Conservation (phyloP, 2,888 invertebrate genomes). For the Fragum fragum region DNA sequence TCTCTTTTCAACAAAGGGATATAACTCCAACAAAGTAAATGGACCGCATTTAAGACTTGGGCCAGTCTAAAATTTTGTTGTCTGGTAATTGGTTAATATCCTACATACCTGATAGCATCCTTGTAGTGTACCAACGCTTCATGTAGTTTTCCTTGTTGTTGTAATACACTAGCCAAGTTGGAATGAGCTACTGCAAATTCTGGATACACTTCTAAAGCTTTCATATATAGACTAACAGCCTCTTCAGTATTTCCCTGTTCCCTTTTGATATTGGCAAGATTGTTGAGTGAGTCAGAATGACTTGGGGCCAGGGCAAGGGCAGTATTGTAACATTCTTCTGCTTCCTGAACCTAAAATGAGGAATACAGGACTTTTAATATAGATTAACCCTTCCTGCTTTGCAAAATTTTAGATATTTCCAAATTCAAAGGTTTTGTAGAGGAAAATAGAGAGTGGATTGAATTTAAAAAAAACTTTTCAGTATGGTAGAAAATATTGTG, state of each 20-base stretch:
- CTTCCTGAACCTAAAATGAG: constrained; percentile 91
- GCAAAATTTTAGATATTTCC: too few relatives aligned
- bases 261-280: constrained; percentile 98
- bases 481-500: too few relatives aligned
- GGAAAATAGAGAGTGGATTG: too few relatives aligned
- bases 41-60: too few relatives aligned
- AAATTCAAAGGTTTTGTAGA: too few relatives aligned
- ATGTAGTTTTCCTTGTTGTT: constrained; percentile 98
- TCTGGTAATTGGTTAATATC: not conserved
- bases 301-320: constrained; percentile 97
- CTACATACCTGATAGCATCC: constrained; percentile 93
- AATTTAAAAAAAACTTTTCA: too few relatives aligned
- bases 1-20: too few relatives aligned
- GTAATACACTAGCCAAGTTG: constrained; percentile 98
- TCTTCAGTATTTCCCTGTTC: constrained; percentile 98
- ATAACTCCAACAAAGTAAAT: too few relatives aligned
- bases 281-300: constrained; percentile 99
- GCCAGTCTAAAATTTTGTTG: too few relatives aligned
- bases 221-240: constrained; percentile 96
- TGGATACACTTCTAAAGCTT: constrained; percentile 93
- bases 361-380: too few relatives aligned
- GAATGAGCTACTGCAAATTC: constrained; percentile 99
- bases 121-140: constrained; percentile 99
- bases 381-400: too few relatives aligned
- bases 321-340: constrained; percentile 98